phyloP scores from a whole-genome alignment of 2,797 vertebrate genomes.

The Acrocephalus scirpaceus region DNA sequence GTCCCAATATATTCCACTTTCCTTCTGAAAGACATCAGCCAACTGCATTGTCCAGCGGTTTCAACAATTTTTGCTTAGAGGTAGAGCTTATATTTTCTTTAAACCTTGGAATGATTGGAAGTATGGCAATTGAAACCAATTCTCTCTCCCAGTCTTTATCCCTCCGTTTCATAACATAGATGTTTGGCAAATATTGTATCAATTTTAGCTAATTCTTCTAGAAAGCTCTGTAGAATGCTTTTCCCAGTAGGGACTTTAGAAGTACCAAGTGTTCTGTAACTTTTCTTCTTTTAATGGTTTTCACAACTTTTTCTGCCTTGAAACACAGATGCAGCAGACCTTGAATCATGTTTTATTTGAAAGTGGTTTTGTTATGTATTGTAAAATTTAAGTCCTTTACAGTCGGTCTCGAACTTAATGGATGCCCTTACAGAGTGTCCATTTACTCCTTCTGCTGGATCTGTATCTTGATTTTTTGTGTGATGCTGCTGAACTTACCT shows the following conservation, averaged over 20 bases:
- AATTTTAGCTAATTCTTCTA: background rate
- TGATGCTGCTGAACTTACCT: background rate
- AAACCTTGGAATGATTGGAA: background rate
- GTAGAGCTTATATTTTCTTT: background rate
- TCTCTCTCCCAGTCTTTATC: background rate
- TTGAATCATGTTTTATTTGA: background rate
- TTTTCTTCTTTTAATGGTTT: background rate
- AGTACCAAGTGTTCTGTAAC: background rate
- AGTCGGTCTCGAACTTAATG: background rate
- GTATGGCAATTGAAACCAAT: background rate
- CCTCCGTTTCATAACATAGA: background rate
- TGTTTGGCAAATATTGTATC: background rate
- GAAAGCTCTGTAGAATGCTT: background rate
- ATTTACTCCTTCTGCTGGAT: background rate
- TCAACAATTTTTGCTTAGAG: background rate
- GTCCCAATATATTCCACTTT: background rate
- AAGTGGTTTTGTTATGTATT: background rate
- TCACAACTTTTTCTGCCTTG: background rate
- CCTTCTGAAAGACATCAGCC: background rate
- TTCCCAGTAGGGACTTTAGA: background rate
- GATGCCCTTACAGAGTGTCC: background rate
- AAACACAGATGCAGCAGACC: background rate
- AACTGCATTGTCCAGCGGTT: background rate
- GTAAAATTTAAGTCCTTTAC: background rate
- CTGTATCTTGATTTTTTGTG: background rate